These are phyloP conservation scores for Lucilia cuprina DNA, from an alignment of 1,140 invertebrate species.

Conservation along the genomic window DNA sequence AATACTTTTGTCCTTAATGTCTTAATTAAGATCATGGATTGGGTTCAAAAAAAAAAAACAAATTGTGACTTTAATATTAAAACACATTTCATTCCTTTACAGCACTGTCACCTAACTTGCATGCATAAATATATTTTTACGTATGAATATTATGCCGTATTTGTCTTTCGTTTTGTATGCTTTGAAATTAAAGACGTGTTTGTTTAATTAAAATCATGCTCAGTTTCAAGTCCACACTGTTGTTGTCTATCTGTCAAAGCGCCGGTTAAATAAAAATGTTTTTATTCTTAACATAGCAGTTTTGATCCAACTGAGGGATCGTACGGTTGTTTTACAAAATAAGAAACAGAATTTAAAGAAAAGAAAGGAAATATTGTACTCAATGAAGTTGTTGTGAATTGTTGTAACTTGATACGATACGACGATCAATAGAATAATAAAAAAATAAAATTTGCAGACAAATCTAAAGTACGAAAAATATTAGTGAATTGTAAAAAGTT, in stretches of 20 bases:
- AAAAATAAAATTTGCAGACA: not conserved
- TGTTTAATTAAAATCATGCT: not conserved
- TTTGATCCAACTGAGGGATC: not conserved
- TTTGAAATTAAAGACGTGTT: conserved; percentile 2
- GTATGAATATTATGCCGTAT: no score
- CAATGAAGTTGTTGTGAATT: not conserved
- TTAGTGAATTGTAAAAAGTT: no score
- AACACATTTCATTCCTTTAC: no score
- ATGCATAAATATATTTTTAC: no score
- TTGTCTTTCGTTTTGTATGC: not conserved
- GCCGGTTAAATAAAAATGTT: conserved; percentile 2
- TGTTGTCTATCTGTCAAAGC: not conserved
- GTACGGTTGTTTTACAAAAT: not conserved
- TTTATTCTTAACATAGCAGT: not conserved
- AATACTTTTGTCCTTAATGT: no score
- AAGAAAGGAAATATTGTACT: not conserved
- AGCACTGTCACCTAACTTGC: no score
- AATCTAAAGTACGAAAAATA: not conserved
- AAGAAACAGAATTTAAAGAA: no score
- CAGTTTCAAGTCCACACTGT: not conserved
- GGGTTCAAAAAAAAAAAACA: no score
- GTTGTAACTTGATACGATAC: not conserved
- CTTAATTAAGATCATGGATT: no score
- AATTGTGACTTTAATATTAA: no score
- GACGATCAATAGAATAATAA: not conserved